phyloP scores from a whole-genome alignment of 2,797 vertebrate species.

The Macroramphosus scolopax region DNA sequence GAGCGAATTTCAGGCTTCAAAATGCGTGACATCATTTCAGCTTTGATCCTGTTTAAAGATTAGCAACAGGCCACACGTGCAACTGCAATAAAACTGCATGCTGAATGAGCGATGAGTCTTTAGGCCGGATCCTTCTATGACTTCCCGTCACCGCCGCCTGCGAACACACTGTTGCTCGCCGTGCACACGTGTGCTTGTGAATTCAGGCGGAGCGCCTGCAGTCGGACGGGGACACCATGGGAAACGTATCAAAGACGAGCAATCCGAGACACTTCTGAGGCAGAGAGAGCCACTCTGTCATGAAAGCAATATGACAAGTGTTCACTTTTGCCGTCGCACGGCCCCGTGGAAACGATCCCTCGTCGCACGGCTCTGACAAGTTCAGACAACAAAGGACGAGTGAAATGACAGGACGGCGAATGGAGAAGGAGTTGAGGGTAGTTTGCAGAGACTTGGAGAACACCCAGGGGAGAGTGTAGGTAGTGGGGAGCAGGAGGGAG shows the following conservation, averaged over 20 bases:
- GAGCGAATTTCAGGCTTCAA: no score
- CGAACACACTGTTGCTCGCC: not conserved
- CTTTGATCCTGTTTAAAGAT: no score
- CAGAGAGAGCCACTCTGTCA: constrained; percentile 47
- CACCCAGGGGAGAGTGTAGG: constrained; percentile 60
- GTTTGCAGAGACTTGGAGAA: constrained; percentile 54
- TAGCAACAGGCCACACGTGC: no score
- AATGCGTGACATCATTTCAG: no score
- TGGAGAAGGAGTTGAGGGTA: constrained; percentile 55
- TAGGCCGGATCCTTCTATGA: no score
- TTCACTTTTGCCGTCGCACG: constrained; percentile 54
- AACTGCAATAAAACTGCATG: no score
- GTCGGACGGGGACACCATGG: constrained; percentile 18
- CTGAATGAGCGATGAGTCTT: no score
- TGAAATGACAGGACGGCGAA: constrained; percentile 64
- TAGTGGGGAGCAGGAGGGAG: constrained; percentile 48
- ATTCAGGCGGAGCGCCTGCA: constrained; percentile 28
- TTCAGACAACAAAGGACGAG: constrained; percentile 62
- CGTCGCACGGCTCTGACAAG: constrained; percentile 55
- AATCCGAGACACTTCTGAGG: constrained; percentile 36
- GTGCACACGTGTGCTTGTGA: constrained; percentile 27
- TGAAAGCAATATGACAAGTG: constrained; percentile 67
- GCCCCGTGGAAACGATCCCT: constrained; percentile 50
- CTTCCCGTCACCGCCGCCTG: no score
- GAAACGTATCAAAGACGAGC: constrained; percentile 37